Evolutionary conservation across 2,797 vertebrate genomes (phyloP).

Genomic region (Heliangelus exortis): DNA sequence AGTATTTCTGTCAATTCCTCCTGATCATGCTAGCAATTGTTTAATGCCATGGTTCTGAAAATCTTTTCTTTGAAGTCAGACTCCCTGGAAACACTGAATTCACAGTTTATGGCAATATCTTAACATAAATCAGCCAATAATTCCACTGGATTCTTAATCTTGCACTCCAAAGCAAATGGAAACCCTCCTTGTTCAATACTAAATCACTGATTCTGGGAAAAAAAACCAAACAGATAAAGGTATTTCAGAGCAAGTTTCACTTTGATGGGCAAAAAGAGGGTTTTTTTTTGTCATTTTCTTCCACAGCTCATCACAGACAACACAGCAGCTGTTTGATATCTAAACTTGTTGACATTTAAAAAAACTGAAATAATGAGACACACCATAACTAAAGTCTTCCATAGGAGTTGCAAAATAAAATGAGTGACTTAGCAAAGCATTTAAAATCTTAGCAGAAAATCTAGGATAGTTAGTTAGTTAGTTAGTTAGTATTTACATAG

Average conservation of each 20-base stretch:
- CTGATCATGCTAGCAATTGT: neutral
- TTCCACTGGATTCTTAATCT: conserved; percentile 25
- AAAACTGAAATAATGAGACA: neutral
- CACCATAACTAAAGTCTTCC: fast-evolving
- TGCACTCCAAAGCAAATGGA: neutral
- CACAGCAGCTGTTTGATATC: neutral
- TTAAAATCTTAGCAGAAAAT: neutral
- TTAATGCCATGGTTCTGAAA: conserved; percentile 30
- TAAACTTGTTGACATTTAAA: neutral
- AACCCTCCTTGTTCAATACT: neutral
- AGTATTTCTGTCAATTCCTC: conserved; percentile 41
- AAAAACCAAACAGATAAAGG: neutral
- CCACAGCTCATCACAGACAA: neutral
- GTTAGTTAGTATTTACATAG: neutral
- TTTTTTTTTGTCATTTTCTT: neutral
- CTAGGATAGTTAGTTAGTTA: neutral
- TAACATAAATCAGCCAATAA: conserved; percentile 1
- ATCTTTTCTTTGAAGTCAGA: conserved; percentile 33
- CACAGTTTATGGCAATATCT: neutral
- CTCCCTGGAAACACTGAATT: neutral
- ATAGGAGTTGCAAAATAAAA: neutral
- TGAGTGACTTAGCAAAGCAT: neutral
- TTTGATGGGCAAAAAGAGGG: neutral
- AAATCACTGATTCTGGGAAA: neutral
- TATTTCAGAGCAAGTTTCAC: neutral